A percentile compares a stretch with the other conserved stretches of the same genome.
Evolutionary conservation across 2,888 invertebrate genomes (phyloP).

Genomic region (Hylaea fasciaria): DNA sequence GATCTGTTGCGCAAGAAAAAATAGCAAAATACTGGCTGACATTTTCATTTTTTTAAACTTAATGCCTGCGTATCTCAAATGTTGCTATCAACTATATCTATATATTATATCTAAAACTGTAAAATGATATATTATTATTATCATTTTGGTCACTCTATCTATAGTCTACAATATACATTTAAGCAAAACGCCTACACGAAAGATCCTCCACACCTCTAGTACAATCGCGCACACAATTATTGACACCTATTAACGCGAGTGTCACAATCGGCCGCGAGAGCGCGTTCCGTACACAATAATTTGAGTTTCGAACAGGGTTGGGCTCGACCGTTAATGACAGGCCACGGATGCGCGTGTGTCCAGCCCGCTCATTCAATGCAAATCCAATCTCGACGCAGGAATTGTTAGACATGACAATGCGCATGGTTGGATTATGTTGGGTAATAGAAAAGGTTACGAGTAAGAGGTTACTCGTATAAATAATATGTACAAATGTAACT

Average conservation of each 20-base stretch:
- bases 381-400: constrained; percentile 61
- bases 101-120: too few species aligned
- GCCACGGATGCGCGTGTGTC: constrained; percentile 74
- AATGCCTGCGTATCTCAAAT: too few species aligned
- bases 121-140: too few species aligned
- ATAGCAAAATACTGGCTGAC: too few species aligned
- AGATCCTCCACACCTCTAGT: constrained; percentile 36
- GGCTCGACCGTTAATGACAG: constrained; percentile 81
- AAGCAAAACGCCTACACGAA: constrained; percentile 7
- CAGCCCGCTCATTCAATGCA: constrained; percentile 83
- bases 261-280: constrained; percentile 60
- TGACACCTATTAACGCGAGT: constrained; percentile 59
- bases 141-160: too few species aligned
- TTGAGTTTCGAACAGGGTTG: constrained; percentile 71
- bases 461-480: background rate
- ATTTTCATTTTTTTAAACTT: too few species aligned
- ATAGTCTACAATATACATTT: background rate
- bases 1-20: too few species aligned
- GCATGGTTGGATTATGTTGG: constrained; percentile 32
- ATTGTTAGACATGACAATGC: constrained; percentile 66
- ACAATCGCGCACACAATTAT: constrained; percentile 57
- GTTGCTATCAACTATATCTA: too few species aligned
- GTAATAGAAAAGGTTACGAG: background rate
- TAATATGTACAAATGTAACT: too few species aligned
- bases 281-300: constrained; percentile 70